phyloP scores from a whole-genome alignment of 35 echinoderm and acorn worm genomes.

The Patiria miniata region DNA sequence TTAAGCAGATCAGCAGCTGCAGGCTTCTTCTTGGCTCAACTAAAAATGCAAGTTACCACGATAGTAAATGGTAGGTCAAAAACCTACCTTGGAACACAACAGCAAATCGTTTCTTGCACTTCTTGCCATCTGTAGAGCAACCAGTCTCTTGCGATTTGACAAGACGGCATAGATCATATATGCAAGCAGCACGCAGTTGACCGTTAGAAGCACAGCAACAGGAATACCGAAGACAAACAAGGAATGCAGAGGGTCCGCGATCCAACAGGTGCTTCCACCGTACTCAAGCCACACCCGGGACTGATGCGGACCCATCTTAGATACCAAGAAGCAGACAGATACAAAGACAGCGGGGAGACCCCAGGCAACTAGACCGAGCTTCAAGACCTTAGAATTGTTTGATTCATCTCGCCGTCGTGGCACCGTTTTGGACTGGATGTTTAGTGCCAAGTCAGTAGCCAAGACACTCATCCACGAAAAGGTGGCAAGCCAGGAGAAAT shows the following conservation, averaged over 20 bases:
- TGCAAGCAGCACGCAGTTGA: neutral
- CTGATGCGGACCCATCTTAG: neutral
- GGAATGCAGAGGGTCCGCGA: neutral
- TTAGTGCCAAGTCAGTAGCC: neutral
- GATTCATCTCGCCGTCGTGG: neutral
- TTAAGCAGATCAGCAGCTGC: neutral
- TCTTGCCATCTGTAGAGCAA: neutral
- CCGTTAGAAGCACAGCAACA: neutral
- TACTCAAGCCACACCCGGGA: neutral
- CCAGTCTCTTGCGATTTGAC: neutral
- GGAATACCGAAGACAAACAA: neutral
- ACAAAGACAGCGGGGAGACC: neutral
- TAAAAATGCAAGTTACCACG: no score
- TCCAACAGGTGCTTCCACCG: neutral
- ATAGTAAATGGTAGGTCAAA: no score
- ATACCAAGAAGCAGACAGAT: neutral
- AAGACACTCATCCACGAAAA: conserved; percentile 5
- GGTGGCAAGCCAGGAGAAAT: neutral
- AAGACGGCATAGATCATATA: neutral
- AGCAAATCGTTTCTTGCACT: neutral
- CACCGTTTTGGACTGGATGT: neutral
- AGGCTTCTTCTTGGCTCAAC: neutral
- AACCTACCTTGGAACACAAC: neutral
- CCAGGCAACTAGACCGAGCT: neutral
- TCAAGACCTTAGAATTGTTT: neutral